phyloP scores from a whole-genome alignment of 1,140 invertebrate species.

The Elymnias hypermnestra region DNA sequence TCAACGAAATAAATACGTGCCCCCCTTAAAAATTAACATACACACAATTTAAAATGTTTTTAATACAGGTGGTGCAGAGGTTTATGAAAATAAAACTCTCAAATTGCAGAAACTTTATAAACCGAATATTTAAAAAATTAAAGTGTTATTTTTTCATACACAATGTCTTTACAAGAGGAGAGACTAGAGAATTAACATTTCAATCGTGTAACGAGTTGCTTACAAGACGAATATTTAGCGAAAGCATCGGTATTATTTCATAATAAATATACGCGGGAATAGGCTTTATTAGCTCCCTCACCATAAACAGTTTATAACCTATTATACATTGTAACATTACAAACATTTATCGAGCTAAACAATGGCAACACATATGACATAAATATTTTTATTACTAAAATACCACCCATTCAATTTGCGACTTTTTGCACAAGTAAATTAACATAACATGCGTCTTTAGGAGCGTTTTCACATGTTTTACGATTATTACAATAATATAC shows the following conservation, averaged over 20 bases:
- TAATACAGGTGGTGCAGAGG: too few species aligned
- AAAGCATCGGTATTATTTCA: constrained; percentile 22
- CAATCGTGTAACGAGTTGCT: constrained; percentile 53
- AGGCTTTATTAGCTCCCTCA: constrained; percentile 40
- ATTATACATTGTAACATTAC: constrained; percentile 39
- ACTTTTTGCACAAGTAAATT: background rate
- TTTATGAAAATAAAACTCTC: constrained; percentile 37
- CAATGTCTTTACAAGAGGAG: constrained; percentile 68
- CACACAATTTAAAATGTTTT: too few species aligned
- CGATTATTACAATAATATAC: background rate
- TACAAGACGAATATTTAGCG: constrained; percentile 31
- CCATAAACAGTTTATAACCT: constrained; percentile 49
- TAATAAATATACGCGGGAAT: constrained; percentile 14
- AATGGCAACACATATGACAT: constrained; percentile 71
- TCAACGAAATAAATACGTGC: too few species aligned
- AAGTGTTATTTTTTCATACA: constrained; percentile 63
- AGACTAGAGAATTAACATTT: constrained; percentile 72
- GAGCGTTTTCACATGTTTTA: background rate
- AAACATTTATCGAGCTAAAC: constrained; percentile 54
- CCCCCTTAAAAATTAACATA: too few species aligned
- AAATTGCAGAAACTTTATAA: constrained; percentile 68
- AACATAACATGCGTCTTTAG: constrained; percentile 1
- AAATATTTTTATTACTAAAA: constrained; percentile 46
- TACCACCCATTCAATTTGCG: background rate
- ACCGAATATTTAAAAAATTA: constrained; percentile 69